phyloP scores from a whole-genome alignment of 2,113 vertebrate species.

The Saccopteryx leptura region DNA sequence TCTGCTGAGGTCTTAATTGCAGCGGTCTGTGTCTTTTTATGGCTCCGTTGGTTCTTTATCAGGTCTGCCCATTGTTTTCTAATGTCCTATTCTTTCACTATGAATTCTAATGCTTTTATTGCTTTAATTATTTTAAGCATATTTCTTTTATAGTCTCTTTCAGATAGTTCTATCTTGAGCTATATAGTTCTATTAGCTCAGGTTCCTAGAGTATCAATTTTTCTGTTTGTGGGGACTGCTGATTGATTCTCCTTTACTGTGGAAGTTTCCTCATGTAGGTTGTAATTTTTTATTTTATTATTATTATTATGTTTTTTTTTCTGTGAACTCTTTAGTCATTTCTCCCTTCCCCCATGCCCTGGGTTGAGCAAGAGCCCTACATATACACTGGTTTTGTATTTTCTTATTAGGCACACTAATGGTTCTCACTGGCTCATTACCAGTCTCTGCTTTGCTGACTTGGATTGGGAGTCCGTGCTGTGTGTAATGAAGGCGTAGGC shows the following conservation, averaged over 20 bases:
- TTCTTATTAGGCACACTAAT: background rate
- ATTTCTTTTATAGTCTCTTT: conserved; percentile 44
- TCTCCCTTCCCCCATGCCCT: fast-evolving
- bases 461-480: background rate
- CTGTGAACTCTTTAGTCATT: background rate
- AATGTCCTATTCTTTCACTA: conserved; percentile 19
- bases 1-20: conserved; percentile 23
- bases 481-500: background rate
- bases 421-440: background rate
- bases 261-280: background rate
- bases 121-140: conserved; percentile 63
- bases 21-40: background rate
- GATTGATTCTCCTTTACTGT: background rate
- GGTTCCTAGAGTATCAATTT: background rate
- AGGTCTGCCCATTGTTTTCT: background rate
- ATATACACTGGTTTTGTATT: background rate
- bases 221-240: background rate
- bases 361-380: background rate
- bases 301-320: background rate
- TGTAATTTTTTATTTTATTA: background rate
- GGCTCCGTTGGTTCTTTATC: background rate
- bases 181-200: background rate
- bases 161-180: conserved; percentile 31
- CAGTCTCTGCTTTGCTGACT: background rate
- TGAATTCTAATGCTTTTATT: conserved; percentile 39